These are phyloP conservation scores for Melanerpes formicivorus DNA, from an alignment of 2,113 vertebrate genomes.

Conservation along the genomic window DNA sequence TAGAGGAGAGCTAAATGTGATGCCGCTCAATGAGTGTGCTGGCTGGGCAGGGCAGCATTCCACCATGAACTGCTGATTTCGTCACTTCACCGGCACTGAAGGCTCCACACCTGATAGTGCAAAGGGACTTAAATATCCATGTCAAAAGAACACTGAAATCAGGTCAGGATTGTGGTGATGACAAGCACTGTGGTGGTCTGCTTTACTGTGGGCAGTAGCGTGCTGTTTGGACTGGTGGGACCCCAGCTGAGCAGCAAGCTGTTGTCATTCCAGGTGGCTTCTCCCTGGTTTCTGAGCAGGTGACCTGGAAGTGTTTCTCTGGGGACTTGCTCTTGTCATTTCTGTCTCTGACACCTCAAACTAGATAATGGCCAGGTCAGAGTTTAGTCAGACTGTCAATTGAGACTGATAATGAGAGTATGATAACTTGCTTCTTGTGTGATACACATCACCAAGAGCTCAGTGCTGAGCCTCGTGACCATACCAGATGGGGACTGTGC, in stretches of 20 bases:
- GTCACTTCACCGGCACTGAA: accelerated
- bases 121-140: not conserved
- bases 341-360: not conserved
- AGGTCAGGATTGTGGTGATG: not conserved
- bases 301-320: not conserved
- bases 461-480: accelerated
- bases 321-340: not conserved
- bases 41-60: accelerated
- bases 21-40: accelerated
- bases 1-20: not conserved
- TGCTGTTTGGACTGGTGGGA: not conserved
- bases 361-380: not conserved
- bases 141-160: not conserved
- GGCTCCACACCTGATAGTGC: not conserved
- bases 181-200: not conserved
- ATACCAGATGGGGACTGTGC: not conserved
- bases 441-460: not conserved
- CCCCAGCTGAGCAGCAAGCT: not conserved
- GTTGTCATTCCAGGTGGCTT: not conserved
- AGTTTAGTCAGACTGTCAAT: not conserved
- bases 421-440: not conserved
- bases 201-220: not conserved
- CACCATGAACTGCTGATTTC: accelerated
- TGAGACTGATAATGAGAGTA: not conserved
- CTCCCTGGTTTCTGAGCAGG: not conserved